phyloP scores from a whole-genome alignment of 2,113 vertebrate species.

The Halichoeres trimaculatus region DNA sequence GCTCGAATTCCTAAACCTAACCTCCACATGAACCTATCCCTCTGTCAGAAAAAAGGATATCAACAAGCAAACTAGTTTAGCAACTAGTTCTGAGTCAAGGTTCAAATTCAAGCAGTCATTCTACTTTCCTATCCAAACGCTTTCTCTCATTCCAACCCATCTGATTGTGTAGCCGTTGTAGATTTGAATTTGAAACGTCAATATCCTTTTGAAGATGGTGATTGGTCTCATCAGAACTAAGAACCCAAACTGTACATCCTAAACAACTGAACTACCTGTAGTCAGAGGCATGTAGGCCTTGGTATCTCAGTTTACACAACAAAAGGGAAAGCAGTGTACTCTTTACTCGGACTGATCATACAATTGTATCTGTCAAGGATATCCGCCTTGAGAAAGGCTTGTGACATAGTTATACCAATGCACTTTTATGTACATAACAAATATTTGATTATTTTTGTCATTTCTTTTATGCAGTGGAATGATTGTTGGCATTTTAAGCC shows the following conservation, averaged over 20 bases:
- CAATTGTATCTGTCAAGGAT: conserved; percentile 55
- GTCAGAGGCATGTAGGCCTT: conserved; percentile 47
- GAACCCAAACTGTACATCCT: conserved; percentile 43
- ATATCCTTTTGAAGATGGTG: conserved; percentile 68
- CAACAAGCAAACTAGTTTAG: conserved; percentile 40
- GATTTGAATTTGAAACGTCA: conserved; percentile 68
- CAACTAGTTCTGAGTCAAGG: conserved; percentile 41
- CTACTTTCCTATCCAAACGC: conserved; percentile 17
- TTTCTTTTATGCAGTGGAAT: conserved; percentile 65
- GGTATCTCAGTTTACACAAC: conserved; percentile 53
- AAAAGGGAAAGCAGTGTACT: conserved; percentile 41
- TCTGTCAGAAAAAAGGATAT: conserved; percentile 64
- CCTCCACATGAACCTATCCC: conserved; percentile 11
- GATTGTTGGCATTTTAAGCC: conserved; percentile 49
- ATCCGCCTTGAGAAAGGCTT: conserved; percentile 67
- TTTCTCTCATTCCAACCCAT: conserved; percentile 34
- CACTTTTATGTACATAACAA: conserved; percentile 81
- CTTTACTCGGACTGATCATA: conserved; percentile 45
- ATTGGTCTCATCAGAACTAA: conserved; percentile 46
- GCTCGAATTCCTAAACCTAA: conserved; percentile 35
- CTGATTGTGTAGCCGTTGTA: conserved; percentile 37
- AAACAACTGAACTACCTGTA: conserved; percentile 69
- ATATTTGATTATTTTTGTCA: conserved; percentile 58
- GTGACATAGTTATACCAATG: conserved; percentile 68
- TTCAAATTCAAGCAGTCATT: conserved; percentile 65